Evolutionary conservation across 2,888 invertebrate species (phyloP).

Genomic region (Synergus itoensis): DNA sequence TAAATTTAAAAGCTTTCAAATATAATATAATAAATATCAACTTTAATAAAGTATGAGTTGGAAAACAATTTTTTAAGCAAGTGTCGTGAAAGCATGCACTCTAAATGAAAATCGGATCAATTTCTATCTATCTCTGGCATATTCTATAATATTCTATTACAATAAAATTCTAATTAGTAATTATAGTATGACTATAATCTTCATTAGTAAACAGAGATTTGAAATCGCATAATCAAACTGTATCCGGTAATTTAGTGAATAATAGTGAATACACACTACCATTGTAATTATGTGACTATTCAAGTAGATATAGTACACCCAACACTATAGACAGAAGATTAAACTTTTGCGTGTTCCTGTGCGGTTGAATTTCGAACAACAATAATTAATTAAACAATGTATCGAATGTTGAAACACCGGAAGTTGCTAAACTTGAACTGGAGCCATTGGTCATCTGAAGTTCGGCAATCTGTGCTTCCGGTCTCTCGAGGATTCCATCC

Average conservation of each 20-base stretch:
- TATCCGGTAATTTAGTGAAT: neutral
- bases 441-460: conserved; percentile 38
- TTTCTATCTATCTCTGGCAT: neutral
- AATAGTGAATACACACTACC: neutral
- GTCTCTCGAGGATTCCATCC: conserved; percentile 29
- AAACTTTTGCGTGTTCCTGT: conserved; percentile 23
- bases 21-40: no score
- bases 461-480: conserved; percentile 39
- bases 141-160: neutral
- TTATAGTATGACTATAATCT: neutral
- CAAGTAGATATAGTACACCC: neutral
- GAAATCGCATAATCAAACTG: neutral
- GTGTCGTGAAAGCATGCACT: no score
- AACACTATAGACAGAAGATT: neutral
- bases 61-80: no score
- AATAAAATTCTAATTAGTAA: neutral
- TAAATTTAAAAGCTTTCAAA: no score
- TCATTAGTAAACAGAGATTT: neutral
- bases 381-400: conserved; percentile 39
- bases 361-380: conserved; percentile 39
- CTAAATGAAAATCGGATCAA: no score
- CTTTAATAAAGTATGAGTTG: no score
- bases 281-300: neutral
- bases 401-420: conserved; percentile 33
- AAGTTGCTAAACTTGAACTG: conserved; percentile 24